Percentiles rank a stretch among this genome's conserved stretches.
These are phyloP conservation scores for human (Homo sapiens) DNA, from an alignment of 2,113 vertebrate genomes.

Conservation along the genomic window GRCh38 chr12:28086001-28086500, in stretches of 20 bases:
- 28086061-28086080: not conserved
- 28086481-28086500: not conserved
- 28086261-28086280: not conserved
- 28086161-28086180: not conserved
- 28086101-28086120: not conserved
- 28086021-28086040: not conserved
- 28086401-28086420: not conserved
- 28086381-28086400: not conserved
- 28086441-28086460: not conserved
- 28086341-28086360: not conserved
- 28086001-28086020: not conserved
- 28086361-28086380: not conserved
- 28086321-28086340: not conserved
- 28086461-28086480: not conserved
- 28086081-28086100: not conserved
- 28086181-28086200: conserved; percentile 10
- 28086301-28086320: not conserved
- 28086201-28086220: not conserved
- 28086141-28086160: not conserved
- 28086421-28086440: not conserved
- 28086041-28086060: not conserved
- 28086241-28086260: not conserved
- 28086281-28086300: not conserved
- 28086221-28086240: not conserved
- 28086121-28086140: not conserved